Evolutionary conservation across 2,113 vertebrate genomes (phyloP).

Genomic region (Protomyctophum bolini): DNA sequence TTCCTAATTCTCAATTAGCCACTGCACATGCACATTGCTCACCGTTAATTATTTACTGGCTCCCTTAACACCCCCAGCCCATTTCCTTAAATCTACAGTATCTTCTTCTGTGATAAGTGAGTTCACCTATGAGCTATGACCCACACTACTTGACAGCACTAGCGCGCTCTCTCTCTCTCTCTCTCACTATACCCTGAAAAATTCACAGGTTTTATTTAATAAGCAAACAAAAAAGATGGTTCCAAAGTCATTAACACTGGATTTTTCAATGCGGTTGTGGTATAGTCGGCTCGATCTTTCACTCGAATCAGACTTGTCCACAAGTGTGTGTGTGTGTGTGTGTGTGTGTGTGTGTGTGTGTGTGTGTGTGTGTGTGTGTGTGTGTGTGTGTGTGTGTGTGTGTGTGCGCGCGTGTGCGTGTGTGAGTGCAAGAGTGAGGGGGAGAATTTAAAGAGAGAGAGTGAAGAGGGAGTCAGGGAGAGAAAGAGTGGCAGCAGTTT

Average conservation of each 20-base stretch:
- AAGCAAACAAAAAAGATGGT: too few relatives aligned
- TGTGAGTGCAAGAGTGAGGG: conserved; percentile 4
- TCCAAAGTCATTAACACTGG: too few relatives aligned
- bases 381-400: conserved; percentile 11
- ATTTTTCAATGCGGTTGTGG: too few relatives aligned
- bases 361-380: conserved; percentile 4
- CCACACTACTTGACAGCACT: too few relatives aligned
- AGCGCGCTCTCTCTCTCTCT: too few relatives aligned
- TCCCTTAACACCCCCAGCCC: conserved; percentile 51
- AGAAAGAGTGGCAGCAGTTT: conserved; percentile 54
- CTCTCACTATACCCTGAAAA: too few relatives aligned
- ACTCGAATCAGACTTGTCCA: conserved; percentile 43
- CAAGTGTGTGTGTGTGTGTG: conserved; percentile 6
- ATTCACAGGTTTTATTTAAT: too few relatives aligned
- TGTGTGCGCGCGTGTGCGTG: neutral
- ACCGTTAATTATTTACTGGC: conserved; percentile 67
- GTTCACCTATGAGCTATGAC: too few relatives aligned
- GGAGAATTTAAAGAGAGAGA: neutral
- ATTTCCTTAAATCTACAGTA: too few relatives aligned
- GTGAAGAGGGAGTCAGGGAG: neutral
- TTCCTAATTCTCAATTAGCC: conserved; percentile 72
- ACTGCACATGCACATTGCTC: conserved; percentile 45
- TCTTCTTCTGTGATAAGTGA: too few relatives aligned
- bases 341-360: conserved; percentile 1
- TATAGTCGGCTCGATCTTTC: neutral